A percentile compares a stretch with the other conserved stretches of the same genome.
Conservation (phyloP, 1,140 invertebrate species). For the Panonychus citri region DNA sequence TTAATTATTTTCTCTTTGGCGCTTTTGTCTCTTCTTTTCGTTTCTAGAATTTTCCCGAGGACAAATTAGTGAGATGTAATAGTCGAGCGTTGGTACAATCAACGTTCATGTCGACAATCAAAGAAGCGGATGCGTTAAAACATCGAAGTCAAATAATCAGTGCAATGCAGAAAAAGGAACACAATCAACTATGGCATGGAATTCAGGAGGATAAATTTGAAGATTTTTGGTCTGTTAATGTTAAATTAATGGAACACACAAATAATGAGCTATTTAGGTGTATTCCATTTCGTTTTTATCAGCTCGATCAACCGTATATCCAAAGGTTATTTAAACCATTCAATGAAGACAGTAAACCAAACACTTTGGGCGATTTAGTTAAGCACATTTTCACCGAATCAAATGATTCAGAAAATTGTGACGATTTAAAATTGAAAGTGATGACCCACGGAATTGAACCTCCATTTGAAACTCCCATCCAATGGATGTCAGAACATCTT, state of each 20-base stretch:
- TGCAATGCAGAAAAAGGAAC: constrained; percentile 90
- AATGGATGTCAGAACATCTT: constrained; percentile 91
- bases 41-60: constrained; percentile 28
- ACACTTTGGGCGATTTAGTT: constrained; percentile 20
- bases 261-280: constrained; percentile 52
- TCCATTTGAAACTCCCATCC: constrained; percentile 66
- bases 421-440: constrained; percentile 25
- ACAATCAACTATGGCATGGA: constrained; percentile 84
- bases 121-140: constrained; percentile 93
- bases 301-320: constrained; percentile 22
- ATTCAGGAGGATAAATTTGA: constrained; percentile 93
- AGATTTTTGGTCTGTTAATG: constrained; percentile 93
- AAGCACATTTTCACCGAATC: constrained; percentile 16
- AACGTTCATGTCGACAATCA: constrained; percentile 78
- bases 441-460: constrained; percentile 71
- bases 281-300: constrained; percentile 72
- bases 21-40: constrained; percentile 1
- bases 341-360: constrained; percentile 18
- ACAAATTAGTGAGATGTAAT: constrained; percentile 26
- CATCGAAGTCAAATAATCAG: constrained; percentile 72
- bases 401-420: constrained; percentile 7
- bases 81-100: constrained; percentile 67
- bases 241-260: constrained; percentile 65
- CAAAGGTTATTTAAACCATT: constrained; percentile 46
- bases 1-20: not conserved